These are phyloP conservation scores for Hirtodrosophila histrioides DNA, from an alignment of 2,888 invertebrate genomes.

Conservation along the genomic window DNA sequence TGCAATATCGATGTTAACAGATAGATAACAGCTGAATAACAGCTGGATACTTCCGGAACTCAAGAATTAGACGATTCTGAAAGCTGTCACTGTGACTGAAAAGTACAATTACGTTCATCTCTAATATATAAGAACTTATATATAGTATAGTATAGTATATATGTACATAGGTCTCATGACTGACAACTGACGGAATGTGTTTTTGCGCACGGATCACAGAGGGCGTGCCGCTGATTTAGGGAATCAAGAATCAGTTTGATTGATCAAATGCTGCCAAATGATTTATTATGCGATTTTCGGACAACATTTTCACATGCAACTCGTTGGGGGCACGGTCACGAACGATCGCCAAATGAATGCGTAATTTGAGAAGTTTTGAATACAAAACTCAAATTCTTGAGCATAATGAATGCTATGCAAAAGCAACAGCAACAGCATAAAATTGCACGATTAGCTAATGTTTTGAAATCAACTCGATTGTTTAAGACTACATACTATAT, in stretches of 20 bases:
- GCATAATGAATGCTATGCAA: neutral
- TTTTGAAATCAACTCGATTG: too few relatives aligned
- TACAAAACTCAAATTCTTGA: slow-evolving; percentile 2
- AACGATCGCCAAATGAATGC: slow-evolving; percentile 17
- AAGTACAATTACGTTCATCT: too few relatives aligned
- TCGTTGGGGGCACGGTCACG: neutral
- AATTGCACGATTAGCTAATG: neutral
- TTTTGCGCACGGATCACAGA: slow-evolving; percentile 41
- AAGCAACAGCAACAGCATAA: neutral
- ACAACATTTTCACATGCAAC: slow-evolving; percentile 7
- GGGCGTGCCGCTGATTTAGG: slow-evolving; percentile 24
- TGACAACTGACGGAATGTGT: slow-evolving; percentile 3
- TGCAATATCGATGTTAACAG: too few relatives aligned
- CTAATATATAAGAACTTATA: too few relatives aligned
- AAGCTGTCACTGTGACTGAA: too few relatives aligned
- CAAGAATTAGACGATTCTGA: too few relatives aligned
- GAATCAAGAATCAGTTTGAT: slow-evolving; percentile 29
- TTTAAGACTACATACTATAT: too few relatives aligned
- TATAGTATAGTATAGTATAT: neutral
- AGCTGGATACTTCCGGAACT: too few relatives aligned
- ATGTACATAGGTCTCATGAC: slow-evolving; percentile 3
- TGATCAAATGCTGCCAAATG: slow-evolving; percentile 50
- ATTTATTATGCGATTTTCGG: slow-evolving; percentile 47
- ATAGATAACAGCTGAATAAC: too few relatives aligned
- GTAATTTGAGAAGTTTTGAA: slow-evolving; percentile 54